Base-by-base conservation (phyloP, 2,888 invertebrate species). In the Drosophila trichaetosa region DNA sequence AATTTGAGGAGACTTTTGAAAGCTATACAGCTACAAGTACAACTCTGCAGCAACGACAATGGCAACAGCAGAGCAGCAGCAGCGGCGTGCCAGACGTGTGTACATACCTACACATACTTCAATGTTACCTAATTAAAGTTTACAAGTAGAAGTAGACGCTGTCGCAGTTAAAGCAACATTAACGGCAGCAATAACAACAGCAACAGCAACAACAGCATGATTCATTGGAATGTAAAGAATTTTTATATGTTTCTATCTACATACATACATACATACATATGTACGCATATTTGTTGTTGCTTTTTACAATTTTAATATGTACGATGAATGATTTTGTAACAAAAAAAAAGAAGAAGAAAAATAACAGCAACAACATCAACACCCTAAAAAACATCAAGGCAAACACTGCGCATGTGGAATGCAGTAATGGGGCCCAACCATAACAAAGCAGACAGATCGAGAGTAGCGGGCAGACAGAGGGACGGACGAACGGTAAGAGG, bases 321-420 rank as follows among this genome's bases (percentile, higher is more conserved):
- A 70, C 87, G 78, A 90, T 87, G 88, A 88, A 88, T 87, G 84
- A 86, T 83, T 88, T 83, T 85, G 83, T 89, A 90, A 86, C 83
- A 81, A 69, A 69, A 62, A 48, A 36, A 34, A 53, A 56, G 18
- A 60, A 60, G 38, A 59, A 70, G 21, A 72, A 46, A 27, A 68
- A 29, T 27, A 58, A 61, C 64, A 70, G 36, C 71, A 76, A 52
- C 76, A 73, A 77, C 64, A 78, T 73, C 76, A 87, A 84, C 78
- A 75, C 79, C 81, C 83, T 79, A 85, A 89, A 82, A 85, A 85
- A 89, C 90, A 86, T 87, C 88, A 86, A 87, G 88, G 88, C 85
- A 87, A 86, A 89, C 89, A 84, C 82, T 84, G 85, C 73, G 90
- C 90, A 88, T 90, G 88, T 87, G 86, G 86, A 86, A 86, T 86